Evolutionary conservation across 37 sponge, comb jelly and placozoan species (phyloP).

Genomic region (Beroe ovata): DNA sequence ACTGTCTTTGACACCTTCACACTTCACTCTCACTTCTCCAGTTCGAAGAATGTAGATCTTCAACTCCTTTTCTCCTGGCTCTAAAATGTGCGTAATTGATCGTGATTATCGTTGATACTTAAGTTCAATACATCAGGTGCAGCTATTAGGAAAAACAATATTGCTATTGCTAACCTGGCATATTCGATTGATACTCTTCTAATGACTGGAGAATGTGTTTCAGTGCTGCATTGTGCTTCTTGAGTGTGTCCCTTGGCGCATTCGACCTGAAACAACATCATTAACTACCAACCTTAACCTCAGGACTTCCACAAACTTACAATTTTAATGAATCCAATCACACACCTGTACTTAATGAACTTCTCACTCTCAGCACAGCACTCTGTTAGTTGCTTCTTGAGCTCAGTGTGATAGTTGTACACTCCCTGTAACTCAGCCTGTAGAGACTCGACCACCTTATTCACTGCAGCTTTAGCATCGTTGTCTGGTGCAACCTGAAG

Average conservation of each 20-base stretch:
- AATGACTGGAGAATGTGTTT: neutral
- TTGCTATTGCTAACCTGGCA: neutral
- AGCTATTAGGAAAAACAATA: neutral
- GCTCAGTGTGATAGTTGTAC: neutral
- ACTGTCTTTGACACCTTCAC: neutral
- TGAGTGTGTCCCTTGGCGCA: conserved; percentile 1
- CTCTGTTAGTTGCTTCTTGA: conserved; percentile 19
- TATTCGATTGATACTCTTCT: neutral
- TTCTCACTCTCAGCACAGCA: conserved; percentile 16
- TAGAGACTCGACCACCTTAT: neutral
- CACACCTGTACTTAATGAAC: conserved; percentile 30
- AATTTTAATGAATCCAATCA: neutral
- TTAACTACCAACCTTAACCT: too few relatives aligned
- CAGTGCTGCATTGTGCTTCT: neutral
- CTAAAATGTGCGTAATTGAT: too few relatives aligned
- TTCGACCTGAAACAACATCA: conserved; percentile 1
- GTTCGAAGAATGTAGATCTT: conserved; percentile 5
- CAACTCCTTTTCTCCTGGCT: conserved; percentile 2
- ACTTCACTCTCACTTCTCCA: conserved; percentile 42
- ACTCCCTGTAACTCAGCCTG: neutral
- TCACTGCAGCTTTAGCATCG: conserved; percentile 14
- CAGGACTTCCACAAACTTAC: too few relatives aligned
- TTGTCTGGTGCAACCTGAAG: conserved; percentile 37
- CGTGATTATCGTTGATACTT: too few relatives aligned
- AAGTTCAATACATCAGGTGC: too few relatives aligned